Conservation (phyloP, 2,113 vertebrate species). For the Delphinapterus leucas region DNA sequence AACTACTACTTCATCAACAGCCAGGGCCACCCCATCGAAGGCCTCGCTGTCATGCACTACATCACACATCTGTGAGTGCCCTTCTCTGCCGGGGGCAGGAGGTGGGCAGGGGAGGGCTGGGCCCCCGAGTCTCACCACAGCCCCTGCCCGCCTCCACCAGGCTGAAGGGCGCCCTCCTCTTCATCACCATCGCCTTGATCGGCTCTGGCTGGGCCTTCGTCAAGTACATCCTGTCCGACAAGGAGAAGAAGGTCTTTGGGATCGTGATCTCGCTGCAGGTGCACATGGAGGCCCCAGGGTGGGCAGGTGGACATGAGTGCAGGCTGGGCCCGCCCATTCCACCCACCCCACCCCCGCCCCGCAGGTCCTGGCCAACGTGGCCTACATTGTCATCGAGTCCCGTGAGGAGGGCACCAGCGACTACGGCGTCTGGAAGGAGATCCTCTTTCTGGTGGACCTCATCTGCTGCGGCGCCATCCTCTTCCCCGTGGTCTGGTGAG, state of each 20-base stretch:
- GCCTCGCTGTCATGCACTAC: constrained; percentile 90
- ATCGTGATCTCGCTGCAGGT: constrained; percentile 91
- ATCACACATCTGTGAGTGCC: constrained; percentile 89
- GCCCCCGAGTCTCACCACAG: background rate
- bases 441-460: constrained; percentile 90
- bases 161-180: constrained; percentile 90
- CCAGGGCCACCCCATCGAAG: constrained; percentile 87
- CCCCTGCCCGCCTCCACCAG: constrained; percentile 58
- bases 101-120: fast-evolving
- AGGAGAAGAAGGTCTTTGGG: constrained; percentile 93
- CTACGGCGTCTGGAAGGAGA: constrained; percentile 88
- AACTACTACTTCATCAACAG: constrained; percentile 92
- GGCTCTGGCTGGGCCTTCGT: constrained; percentile 91
- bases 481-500: constrained; percentile 90
- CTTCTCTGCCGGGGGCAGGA: background rate
- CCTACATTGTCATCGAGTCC: constrained; percentile 89
- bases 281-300: fast-evolving
- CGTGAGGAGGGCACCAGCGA: constrained; percentile 88
- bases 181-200: constrained; percentile 90
- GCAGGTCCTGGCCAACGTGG: constrained; percentile 90
- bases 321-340: fast-evolving
- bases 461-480: constrained; percentile 90
- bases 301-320: fast-evolving
- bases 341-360: background rate
- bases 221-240: constrained; percentile 90